These are phyloP conservation scores for Aplidium turbinatum DNA, from an alignment of 23 tunicate genomes.

Conservation along the genomic window DNA sequence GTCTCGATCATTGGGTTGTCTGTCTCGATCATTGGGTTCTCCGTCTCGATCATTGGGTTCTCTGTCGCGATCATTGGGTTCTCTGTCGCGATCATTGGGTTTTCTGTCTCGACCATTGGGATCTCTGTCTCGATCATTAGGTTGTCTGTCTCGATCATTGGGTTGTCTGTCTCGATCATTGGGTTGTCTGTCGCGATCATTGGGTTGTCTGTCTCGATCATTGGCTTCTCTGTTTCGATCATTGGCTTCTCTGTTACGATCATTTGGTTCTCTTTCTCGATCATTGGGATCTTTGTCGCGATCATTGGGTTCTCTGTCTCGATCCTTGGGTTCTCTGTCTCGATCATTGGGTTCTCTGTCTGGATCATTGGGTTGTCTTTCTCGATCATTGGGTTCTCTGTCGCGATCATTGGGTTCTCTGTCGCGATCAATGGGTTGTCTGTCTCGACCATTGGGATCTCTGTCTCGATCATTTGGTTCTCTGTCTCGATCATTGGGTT, in stretches of 20 bases:
- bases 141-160: neutral
- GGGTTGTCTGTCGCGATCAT: neutral
- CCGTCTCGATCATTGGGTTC: neutral
- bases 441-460: neutral
- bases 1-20: neutral
- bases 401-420: neutral
- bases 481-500: neutral
- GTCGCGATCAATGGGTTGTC: neutral
- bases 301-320: neutral
- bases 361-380: neutral
- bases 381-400: neutral
- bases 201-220: neutral
- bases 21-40: neutral
- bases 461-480: neutral
- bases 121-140: neutral
- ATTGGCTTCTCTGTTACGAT: neutral
- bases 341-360: neutral
- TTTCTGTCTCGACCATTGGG: neutral
- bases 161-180: neutral
- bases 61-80: neutral
- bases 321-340: neutral
- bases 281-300: neutral
- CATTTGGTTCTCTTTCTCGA: neutral
- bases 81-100: neutral
- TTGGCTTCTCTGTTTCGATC: neutral